phyloP scores from a whole-genome alignment of 2,888 invertebrate species.

The Argyresthia goedartella region DNA sequence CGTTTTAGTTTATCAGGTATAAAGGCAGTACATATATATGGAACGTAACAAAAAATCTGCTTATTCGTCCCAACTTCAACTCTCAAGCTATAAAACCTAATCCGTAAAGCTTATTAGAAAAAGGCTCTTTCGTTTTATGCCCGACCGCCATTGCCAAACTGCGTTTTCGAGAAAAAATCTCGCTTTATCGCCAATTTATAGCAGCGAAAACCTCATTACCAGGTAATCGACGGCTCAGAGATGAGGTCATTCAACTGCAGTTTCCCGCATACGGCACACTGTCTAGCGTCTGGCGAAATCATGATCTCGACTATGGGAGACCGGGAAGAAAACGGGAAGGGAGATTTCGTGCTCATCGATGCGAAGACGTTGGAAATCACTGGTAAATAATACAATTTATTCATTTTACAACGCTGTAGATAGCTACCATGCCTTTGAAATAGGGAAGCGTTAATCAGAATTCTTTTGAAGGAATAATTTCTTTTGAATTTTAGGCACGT shows the following conservation, averaged over 20 bases:
- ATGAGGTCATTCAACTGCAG: slow-evolving; percentile 81
- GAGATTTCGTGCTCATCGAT: slow-evolving; percentile 91
- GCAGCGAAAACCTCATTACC: slow-evolving; percentile 20
- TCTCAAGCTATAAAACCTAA: not conserved
- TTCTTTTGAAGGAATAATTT: slow-evolving; percentile 1
- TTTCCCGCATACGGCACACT: slow-evolving; percentile 96
- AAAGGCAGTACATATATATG: too few species aligned
- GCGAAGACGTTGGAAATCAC: slow-evolving; percentile 81
- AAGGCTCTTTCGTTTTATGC: not conserved
- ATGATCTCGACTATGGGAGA: slow-evolving; percentile 97
- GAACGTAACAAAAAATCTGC: too few species aligned
- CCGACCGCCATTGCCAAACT: not conserved
- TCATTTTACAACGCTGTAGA: not conserved
- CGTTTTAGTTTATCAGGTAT: too few species aligned
- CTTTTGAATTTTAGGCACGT: slow-evolving; percentile 68
- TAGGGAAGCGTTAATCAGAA: not conserved
- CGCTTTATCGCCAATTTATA: slow-evolving; percentile 32
- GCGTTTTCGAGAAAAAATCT: not conserved
- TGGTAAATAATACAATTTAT: slow-evolving; percentile 49
- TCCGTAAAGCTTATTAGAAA: not conserved
- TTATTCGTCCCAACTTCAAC: too few species aligned
- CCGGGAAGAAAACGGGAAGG: slow-evolving; percentile 84
- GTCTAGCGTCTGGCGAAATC: slow-evolving; percentile 91
- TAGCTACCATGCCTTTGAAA: slow-evolving; percentile 9
- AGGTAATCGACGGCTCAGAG: slow-evolving; percentile 86